Conservation (phyloP, 2,113 vertebrate species). For the Silurus asotus region DNA sequence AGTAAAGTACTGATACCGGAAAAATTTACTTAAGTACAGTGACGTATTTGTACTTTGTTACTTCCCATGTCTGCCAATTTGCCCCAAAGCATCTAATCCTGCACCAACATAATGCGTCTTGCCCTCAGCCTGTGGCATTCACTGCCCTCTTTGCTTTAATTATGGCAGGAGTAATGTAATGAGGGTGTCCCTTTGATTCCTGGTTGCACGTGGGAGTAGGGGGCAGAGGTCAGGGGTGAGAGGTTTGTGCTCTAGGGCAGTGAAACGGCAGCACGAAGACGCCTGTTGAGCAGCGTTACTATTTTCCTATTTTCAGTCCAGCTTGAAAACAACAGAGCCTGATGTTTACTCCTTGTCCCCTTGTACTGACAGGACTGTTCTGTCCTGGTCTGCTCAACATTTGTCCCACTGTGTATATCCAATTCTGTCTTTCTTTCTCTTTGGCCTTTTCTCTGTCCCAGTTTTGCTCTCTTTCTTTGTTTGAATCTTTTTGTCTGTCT, state of each 20-base stretch:
- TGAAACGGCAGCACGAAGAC: too few relatives aligned
- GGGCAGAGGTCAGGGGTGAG: not conserved
- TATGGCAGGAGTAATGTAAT: slow-evolving; percentile 52
- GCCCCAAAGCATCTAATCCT: slow-evolving; percentile 26
- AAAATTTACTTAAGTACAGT: too few relatives aligned
- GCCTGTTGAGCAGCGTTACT: slow-evolving; percentile 44
- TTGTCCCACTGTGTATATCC: not conserved
- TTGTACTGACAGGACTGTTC: slow-evolving; percentile 17
- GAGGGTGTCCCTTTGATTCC: slow-evolving; percentile 55
- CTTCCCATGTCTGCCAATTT: slow-evolving; percentile 28
- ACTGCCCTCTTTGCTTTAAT: slow-evolving; percentile 49
- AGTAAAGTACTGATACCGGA: too few relatives aligned
- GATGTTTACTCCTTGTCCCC: slow-evolving; percentile 30
- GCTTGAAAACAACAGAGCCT: slow-evolving; percentile 25
- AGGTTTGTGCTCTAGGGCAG: slow-evolving; percentile 30
- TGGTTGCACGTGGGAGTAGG: slow-evolving; percentile 16
- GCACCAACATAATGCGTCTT: slow-evolving; percentile 38
- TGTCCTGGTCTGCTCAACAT: not conserved
- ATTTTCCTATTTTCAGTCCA: slow-evolving; percentile 50
- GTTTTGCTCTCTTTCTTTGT: not conserved
- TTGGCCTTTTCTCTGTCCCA: not conserved
- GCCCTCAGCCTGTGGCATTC: slow-evolving; percentile 34
- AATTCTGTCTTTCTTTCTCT: not conserved
- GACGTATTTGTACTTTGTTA: not conserved
- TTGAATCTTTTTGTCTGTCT: not conserved